Base-by-base conservation (phyloP, 2,797 vertebrate species). In the Enteromius mattozi region DNA sequence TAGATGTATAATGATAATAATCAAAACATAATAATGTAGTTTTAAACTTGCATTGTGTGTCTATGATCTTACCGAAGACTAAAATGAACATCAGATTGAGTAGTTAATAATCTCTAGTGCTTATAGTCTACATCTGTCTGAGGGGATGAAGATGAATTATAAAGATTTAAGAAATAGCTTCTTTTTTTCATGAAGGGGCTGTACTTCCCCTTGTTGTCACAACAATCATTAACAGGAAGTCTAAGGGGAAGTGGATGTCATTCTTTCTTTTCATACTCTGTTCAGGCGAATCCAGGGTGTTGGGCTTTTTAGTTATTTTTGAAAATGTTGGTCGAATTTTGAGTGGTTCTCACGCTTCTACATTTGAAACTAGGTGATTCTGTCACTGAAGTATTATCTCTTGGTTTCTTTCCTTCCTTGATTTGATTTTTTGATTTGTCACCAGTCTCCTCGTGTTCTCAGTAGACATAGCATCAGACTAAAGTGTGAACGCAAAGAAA, bases 211-310 rank as follows among this genome's bases (percentile, higher is more conserved):
- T 88, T 54, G 88, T 89, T 83, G 77, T 68, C 70, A 86, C 72
- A 47, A 86, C 45, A 87, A 86, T 81, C 63, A 89, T 92, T 85
- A 91, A 93, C 93, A 94, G 93, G 93, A 94, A 94, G 86, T 82
- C 71, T 83, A 90, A 84, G 85, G 90, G 91, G 92, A 93, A 93
- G 92, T 93, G 71, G 51, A 51, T 87, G 59, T 88, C 72, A 89
- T 84, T 85, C 85, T 91, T 91, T 88, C 86, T 90, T 90, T 77
- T 86, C 69, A 88, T 78, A 24, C 80, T 79, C 79, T 40, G 37
- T 70, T 86, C 86, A 24, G 40, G 37, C 79, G 78, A 69, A 74
- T 81, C 84, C 30, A 51, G 56, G 76, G 75, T 77, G 80, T 83
- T 75, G 51, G 21, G 63, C 49, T 68, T 65, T 75, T 49, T 19